Percentiles rank a stretch among this genome's conserved stretches.
phyloP scores from a whole-genome alignment of 2,888 invertebrate species.

The Drosophila barbarae region DNA sequence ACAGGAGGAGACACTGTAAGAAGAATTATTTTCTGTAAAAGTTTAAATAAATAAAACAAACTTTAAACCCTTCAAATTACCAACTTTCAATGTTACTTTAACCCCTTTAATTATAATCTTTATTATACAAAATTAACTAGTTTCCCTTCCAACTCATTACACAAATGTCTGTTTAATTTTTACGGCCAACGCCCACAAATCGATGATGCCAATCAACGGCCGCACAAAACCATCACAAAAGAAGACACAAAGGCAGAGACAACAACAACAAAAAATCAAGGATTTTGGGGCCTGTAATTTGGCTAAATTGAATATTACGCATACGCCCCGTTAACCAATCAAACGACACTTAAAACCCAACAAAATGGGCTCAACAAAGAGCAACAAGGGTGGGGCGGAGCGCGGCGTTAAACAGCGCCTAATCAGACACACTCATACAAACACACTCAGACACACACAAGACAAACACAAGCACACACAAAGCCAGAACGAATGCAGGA shows the following conservation, averaged over 20 bases:
- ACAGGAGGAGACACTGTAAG: too few species aligned
- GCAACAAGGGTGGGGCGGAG: conserved; percentile 2
- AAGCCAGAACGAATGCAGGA: background rate
- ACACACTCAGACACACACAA: conserved; percentile 17
- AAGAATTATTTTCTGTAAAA: background rate
- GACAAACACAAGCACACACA: background rate
- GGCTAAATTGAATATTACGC: conserved; percentile 64
- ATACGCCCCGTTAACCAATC: conserved; percentile 57
- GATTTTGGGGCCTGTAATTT: conserved; percentile 51
- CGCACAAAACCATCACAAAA: conserved; percentile 49
- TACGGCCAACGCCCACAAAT: conserved; percentile 39
- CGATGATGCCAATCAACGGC: conserved; percentile 57
- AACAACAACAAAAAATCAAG: conserved; percentile 14
- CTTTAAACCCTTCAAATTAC: background rate
- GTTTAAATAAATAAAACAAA: background rate
- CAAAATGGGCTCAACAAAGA: conserved; percentile 22
- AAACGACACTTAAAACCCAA: conserved; percentile 47
- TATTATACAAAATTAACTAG: conserved; percentile 15
- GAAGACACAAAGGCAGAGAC: conserved; percentile 13
- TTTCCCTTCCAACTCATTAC: conserved; percentile 4
- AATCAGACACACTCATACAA: conserved; percentile 46
- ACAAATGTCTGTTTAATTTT: conserved; percentile 9
- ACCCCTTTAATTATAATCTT: conserved; percentile 1
- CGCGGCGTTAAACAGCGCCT: conserved; percentile 40
- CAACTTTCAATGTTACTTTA: background rate